Evolutionary conservation across 2,888 invertebrate genomes (phyloP), one percentile per base, ranked within the genome.

Genomic region (Eupithecia subumbrata): DNA sequence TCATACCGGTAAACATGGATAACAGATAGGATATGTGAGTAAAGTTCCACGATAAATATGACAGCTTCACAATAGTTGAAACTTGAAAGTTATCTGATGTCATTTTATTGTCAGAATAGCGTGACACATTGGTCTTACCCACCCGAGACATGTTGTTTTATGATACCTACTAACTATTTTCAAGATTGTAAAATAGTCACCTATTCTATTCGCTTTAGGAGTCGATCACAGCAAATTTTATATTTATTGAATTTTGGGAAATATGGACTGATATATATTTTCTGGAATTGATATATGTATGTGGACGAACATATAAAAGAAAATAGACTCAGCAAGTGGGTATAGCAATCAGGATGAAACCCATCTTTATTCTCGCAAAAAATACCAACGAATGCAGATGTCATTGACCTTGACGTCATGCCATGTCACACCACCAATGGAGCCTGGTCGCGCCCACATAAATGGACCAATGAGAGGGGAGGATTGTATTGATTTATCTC

Each of bases 321-420:
- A 18, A 48, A 18, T 7, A n/a, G 52, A 56, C 56, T 22, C 56
- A 4, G 11, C 25, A 60, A 25, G 56, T 18, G 8, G 9, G n/a
- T n/a, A n/a, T 9, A n/a, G 52, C 18, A 52, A 8, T 18, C 48
- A 48, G 48, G 11, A 11, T 40, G 40, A 40, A 14, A 43, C 14
- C 12, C 43, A 5, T 43, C 43, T 43, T 48, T 48, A 18, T 48
- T 5, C 56, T 56, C 30, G 34, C 64, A 64, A 64, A 64, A 34
- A 64, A 34, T 22, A 22, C 40, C 5, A 40, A 14, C 68, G 43
- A 43, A 40, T 12, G 40, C 43, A n/a, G n/a, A 90, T 92, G 90
- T 90, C 91, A 84, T 87, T 88, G 87, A 82, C 91, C 91, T 90
- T 90, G 87, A 86, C 88, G 88, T 88, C 89, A 88, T 81, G 84